Percentiles rank a stretch among this genome's conserved stretches.
Evolutionary conservation across 2,113 vertebrate genomes (phyloP).

Genomic region (Agapornis roseicollis): DNA sequence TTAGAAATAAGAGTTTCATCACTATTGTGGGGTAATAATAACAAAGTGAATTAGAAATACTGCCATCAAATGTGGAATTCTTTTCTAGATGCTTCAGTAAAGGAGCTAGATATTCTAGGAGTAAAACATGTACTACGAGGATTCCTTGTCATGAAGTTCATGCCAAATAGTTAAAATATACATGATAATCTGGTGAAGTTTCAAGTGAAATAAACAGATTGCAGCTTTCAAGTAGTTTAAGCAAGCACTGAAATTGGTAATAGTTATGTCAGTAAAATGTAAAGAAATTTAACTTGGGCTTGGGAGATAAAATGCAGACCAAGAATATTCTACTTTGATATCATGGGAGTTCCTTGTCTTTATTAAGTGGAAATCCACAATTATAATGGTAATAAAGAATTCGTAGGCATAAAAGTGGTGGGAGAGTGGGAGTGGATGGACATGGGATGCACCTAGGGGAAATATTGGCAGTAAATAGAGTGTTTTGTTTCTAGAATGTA

Average conservation of each 20-base stretch:
- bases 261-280: not conserved
- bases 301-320: not conserved
- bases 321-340: not conserved
- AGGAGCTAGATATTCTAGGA: not conserved
- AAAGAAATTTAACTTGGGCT: not conserved
- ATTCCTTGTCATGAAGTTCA: not conserved
- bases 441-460: not conserved
- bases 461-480: not conserved
- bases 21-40: not conserved
- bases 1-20: not conserved
- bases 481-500: not conserved
- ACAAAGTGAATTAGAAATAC: not conserved
- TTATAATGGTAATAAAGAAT: not conserved
- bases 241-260: not conserved
- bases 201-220: not conserved
- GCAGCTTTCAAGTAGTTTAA: not conserved
- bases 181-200: not conserved
- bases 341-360: not conserved
- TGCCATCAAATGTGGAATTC: not conserved
- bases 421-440: not conserved
- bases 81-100: not conserved
- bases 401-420: not conserved
- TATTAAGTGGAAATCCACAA: not conserved
- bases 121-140: not conserved
- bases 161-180: not conserved